Evolutionary conservation across 2,888 invertebrate species (phyloP), one percentile per base, ranked within the genome.

Genomic region (Drosophila siamana): DNA sequence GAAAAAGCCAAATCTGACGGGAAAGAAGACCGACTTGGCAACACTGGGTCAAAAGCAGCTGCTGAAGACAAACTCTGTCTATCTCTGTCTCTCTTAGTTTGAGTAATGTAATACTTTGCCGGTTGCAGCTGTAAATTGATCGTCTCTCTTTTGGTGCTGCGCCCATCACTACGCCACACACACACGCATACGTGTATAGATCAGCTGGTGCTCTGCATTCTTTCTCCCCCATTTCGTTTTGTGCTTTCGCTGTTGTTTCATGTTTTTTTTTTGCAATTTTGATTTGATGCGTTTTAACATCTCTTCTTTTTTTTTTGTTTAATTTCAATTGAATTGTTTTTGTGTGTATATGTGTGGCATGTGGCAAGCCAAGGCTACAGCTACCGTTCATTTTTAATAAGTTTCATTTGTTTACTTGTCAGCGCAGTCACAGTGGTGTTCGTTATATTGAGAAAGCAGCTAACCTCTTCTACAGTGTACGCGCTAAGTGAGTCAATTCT

Each of bases 161-260:
- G 24, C 16, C 15, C 33, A 16, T 16, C 9, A 2, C 30, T 16
- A 13, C 16, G 26, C 26, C 26, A 51, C 26, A 19, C 28, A 19
- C 26, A 56, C 13, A 48, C 26, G 19, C 15, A 41, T 11, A n/a
- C 19, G 48, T n/a, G 36, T 3, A 30, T 13, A 50, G 61, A 73
- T 73, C 74, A 73, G 74, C 72, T 73, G 30, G 5, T 43, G 30
- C 15, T 57, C 44, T 9, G 57, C 56, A 50, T 68, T 54, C 48
- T 67, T 44, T 26, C 19, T 26, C 15, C 13, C 26, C 60, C 41
- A 22, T 30, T 36, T 13, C 40, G 28, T 15, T 33, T 36, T 24
- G 54, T 54, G 69, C 51, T 74, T 69, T 74, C 59, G 69, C 64
- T 74, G 24, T 62, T 57, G 56, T 54, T 72, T 38, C 19, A 38